Evolutionary conservation across 2,797 vertebrate genomes (phyloP).

Genomic region (Chloroceryle amazona): DNA sequence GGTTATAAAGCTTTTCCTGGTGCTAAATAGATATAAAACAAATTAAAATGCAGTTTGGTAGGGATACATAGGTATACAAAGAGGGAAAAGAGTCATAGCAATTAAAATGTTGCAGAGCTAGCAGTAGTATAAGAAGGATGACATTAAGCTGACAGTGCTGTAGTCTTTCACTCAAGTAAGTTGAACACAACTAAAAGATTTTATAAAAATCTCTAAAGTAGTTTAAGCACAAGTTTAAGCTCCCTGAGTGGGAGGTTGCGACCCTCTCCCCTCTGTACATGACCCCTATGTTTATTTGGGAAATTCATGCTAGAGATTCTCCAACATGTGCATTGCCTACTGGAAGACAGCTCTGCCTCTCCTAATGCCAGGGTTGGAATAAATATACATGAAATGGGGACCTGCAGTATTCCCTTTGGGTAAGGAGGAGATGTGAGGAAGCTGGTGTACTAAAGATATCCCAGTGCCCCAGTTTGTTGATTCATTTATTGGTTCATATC

Average conservation of each 20-base stretch:
- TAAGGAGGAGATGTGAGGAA: background rate
- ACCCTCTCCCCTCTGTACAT: background rate
- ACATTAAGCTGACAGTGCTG: background rate
- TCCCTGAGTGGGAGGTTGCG: background rate
- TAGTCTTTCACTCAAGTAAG: background rate
- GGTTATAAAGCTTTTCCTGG: background rate
- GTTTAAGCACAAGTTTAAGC: background rate
- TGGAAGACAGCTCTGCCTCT: background rate
- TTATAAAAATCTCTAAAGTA: background rate
- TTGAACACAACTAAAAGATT: background rate
- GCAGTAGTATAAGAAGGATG: background rate
- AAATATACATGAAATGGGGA: background rate
- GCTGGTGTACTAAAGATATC: background rate
- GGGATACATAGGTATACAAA: background rate
- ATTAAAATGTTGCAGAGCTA: background rate
- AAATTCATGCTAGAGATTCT: background rate
- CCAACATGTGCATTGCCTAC: background rate
- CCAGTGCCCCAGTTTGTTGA: background rate
- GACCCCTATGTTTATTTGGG: background rate
- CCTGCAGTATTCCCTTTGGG: background rate
- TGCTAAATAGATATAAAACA: background rate
- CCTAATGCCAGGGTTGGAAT: background rate
- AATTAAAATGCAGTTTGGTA: background rate
- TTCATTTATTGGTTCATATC: background rate
- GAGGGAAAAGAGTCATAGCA: background rate